phyloP scores from a whole-genome alignment of 2,888 invertebrate species.

The Caenorhabditis plicata region DNA sequence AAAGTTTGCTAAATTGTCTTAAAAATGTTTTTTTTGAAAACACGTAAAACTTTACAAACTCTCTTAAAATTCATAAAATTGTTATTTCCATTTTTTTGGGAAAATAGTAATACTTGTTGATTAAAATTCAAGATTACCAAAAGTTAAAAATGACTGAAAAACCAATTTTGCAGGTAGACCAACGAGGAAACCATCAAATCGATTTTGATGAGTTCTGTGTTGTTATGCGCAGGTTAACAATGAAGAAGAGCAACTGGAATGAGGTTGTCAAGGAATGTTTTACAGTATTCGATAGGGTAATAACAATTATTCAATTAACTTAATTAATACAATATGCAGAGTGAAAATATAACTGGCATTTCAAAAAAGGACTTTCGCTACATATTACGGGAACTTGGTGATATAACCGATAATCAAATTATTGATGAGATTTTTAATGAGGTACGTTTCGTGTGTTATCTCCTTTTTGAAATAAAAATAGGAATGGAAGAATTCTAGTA shows the following conservation, averaged over 20 bases:
- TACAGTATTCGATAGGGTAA: conserved; percentile 60
- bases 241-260: conserved; percentile 63
- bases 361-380: conserved; percentile 61
- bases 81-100: background rate
- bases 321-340: conserved; percentile 36
- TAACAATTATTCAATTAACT: background rate
- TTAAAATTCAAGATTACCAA: background rate
- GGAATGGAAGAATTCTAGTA: background rate
- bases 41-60: background rate
- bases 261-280: conserved; percentile 63
- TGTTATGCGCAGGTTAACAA: conserved; percentile 55
- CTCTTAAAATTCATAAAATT: background rate
- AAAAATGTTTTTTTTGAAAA: background rate
- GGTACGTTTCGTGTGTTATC: no score
- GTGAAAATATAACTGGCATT: conserved; percentile 57
- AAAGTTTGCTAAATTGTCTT: no score
- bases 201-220: conserved; percentile 62
- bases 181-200: conserved; percentile 64
- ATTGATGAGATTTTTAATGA: conserved; percentile 62
- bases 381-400: conserved; percentile 60
- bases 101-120: no score
- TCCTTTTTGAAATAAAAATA: background rate
- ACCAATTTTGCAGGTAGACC: conserved; percentile 49
- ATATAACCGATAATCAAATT: conserved; percentile 56
- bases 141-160: background rate